Conservation (phyloP, 2,113 vertebrate genomes). For the Hypocryptadius cinnamomeus region DNA sequence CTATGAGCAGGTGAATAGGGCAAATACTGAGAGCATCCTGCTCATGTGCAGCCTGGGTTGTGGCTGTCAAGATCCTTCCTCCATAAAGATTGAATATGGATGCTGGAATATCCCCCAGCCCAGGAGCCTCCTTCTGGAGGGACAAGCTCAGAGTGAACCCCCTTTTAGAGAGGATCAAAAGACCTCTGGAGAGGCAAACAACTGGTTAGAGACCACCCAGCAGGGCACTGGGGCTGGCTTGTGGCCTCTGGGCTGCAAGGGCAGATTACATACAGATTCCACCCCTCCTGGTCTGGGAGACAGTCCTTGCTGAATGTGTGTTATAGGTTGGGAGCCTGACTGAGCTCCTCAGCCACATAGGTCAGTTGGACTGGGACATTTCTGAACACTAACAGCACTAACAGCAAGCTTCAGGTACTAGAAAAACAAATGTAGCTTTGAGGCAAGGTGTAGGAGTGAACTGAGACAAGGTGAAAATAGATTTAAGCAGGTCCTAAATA, state of each 20-base stretch:
- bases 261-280: background rate
- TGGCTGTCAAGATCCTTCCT: background rate
- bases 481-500: background rate
- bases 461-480: background rate
- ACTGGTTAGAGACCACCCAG: background rate
- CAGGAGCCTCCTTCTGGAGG: background rate
- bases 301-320: rapidly evolving
- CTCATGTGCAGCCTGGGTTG: rapidly evolving
- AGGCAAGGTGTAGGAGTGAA: background rate
- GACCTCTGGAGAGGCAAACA: background rate
- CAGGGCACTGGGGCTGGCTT: background rate
- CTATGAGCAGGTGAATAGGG: background rate
- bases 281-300: background rate
- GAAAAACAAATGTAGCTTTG: background rate
- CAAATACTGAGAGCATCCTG: background rate
- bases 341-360: background rate
- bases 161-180: background rate
- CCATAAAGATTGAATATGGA: background rate
- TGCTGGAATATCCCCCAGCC: background rate
- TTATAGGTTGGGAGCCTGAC: background rate
- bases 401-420: background rate
- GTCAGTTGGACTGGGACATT: background rate
- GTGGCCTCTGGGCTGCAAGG: background rate
- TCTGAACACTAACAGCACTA: background rate
- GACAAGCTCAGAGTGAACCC: background rate